Evolutionary conservation across 2,888 invertebrate species (phyloP).

Genomic region (Lissonota sp.): DNA sequence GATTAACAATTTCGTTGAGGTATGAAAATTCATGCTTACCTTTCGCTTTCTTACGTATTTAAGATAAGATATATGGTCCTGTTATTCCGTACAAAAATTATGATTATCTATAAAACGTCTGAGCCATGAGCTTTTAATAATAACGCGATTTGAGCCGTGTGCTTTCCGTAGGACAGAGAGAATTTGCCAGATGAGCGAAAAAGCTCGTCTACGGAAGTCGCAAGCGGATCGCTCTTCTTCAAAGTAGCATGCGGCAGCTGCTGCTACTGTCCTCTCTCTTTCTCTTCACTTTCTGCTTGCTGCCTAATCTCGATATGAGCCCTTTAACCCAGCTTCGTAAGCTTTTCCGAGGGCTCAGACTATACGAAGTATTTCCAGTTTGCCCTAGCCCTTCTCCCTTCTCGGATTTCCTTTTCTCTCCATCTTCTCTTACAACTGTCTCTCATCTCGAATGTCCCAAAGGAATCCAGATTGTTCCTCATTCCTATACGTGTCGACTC

Average conservation of each 20-base stretch:
- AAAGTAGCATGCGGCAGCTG: constrained; percentile 36
- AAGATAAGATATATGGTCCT: neutral
- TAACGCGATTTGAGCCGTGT: constrained; percentile 30
- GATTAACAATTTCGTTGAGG: neutral
- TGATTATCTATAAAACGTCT: constrained; percentile 2
- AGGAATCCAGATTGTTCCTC: constrained; percentile 44
- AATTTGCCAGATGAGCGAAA: constrained; percentile 60
- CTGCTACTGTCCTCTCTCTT: constrained; percentile 10
- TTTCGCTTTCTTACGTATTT: neutral
- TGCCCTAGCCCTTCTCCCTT: constrained; percentile 6
- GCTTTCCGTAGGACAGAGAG: constrained; percentile 23
- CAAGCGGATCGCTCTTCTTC: constrained; percentile 32
- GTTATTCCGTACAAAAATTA: neutral
- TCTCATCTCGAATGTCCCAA: constrained; percentile 35
- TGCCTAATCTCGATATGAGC: constrained; percentile 66
- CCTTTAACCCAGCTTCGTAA: constrained; percentile 66
- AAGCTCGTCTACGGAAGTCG: constrained; percentile 50
- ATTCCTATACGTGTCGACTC: constrained; percentile 14
- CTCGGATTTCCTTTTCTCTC: neutral
- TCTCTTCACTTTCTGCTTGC: constrained; percentile 36
- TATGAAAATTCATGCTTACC: neutral
- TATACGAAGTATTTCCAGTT: constrained; percentile 50
- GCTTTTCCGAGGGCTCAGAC: constrained; percentile 65
- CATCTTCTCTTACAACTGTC: constrained; percentile 3
- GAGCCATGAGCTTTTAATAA: constrained; percentile 16